These are phyloP conservation scores for Tenodera sinensis DNA, from an alignment of 2,888 invertebrate genomes.

Conservation along the genomic window DNA sequence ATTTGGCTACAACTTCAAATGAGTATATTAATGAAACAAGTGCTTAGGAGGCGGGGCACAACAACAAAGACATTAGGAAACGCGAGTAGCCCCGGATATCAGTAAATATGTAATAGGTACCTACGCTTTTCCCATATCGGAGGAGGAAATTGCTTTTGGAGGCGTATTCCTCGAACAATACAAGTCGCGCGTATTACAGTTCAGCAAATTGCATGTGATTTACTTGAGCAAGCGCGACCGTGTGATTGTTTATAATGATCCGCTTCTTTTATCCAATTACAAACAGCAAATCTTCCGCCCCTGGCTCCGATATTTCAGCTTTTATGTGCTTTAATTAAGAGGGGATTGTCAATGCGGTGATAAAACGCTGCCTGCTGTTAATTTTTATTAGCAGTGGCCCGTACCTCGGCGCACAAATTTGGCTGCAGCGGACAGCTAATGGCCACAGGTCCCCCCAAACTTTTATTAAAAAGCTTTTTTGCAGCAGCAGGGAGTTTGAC, in stretches of 20 bases:
- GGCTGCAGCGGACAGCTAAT: constrained; percentile 1
- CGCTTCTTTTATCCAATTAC: background rate
- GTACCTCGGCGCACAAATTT: background rate
- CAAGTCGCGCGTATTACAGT: background rate
- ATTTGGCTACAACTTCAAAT: too few relatives aligned
- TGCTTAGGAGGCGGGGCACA: too few relatives aligned
- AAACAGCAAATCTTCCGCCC: background rate
- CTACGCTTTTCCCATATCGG: background rate
- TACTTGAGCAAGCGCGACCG: background rate
- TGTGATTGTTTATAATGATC: background rate
- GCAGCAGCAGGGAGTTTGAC: background rate
- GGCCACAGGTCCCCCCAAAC: background rate
- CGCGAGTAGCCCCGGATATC: background rate
- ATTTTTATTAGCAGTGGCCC: constrained; percentile 6
- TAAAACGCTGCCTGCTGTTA: background rate
- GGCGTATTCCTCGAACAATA: background rate
- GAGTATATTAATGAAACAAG: too few relatives aligned
- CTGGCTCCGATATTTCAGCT: background rate
- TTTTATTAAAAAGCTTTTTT: constrained; percentile 8
- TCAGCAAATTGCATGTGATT: background rate
- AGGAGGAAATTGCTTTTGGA: background rate
- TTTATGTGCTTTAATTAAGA: constrained; percentile 15
- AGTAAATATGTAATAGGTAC: background rate
- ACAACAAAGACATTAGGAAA: too few relatives aligned
- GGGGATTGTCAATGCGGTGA: background rate